These are phyloP conservation scores for Hypsopygia costalis DNA, from an alignment of 2,888 invertebrate genomes.

Conservation along the genomic window DNA sequence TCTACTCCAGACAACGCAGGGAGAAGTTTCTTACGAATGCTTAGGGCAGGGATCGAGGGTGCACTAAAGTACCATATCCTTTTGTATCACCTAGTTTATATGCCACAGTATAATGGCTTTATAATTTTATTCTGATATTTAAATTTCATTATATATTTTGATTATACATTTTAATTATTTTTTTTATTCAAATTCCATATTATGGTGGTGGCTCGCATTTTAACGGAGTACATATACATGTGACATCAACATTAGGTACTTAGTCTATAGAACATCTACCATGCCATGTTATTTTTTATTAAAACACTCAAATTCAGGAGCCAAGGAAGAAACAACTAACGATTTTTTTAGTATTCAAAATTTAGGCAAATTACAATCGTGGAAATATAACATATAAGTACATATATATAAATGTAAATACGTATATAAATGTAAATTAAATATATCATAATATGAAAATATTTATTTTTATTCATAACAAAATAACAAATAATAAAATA, in stretches of 20 bases:
- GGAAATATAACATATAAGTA: constrained; percentile 30
- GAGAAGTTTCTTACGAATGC: constrained; percentile 40
- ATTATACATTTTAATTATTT: constrained; percentile 30
- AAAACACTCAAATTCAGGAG: constrained; percentile 55
- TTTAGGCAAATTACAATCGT: constrained; percentile 45
- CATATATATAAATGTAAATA: constrained; percentile 7
- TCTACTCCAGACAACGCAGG: constrained; percentile 65
- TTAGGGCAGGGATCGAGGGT: constrained; percentile 38
- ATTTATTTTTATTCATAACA: no score
- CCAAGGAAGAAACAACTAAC: constrained; percentile 58
- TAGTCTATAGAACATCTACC: constrained; percentile 54
- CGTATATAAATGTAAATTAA: no score
- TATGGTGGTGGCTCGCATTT: constrained; percentile 62
- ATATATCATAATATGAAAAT: no score
- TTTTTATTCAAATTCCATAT: constrained; percentile 51
- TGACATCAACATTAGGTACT: constrained; percentile 39
- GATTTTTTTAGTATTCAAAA: constrained; percentile 29
- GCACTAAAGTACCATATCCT: constrained; percentile 31
- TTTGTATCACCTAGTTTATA: constrained; percentile 34
- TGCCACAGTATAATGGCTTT: constrained; percentile 32
- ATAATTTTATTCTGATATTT: constrained; percentile 11
- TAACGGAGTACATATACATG: constrained; percentile 25
- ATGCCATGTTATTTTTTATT: constrained; percentile 54
- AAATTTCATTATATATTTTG: constrained; percentile 28
- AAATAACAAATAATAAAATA: constrained; percentile 19